Conservation (phyloP, 2,113 vertebrate species). For the Plestiodon gilberti region DNA sequence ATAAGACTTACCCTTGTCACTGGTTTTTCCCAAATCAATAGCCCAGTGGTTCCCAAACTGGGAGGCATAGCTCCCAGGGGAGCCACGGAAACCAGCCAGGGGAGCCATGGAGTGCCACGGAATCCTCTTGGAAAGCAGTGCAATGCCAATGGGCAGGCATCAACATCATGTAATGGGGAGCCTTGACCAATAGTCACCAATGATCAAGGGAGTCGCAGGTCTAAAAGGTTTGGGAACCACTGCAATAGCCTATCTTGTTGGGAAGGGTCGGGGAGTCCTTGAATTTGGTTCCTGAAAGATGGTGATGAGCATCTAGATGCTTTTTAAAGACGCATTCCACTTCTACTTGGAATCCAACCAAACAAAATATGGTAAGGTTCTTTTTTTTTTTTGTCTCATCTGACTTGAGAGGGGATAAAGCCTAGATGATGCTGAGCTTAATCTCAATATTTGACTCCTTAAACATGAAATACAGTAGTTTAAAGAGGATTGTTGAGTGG, state of each 20-base stretch:
- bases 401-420: not conserved
- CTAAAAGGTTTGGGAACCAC: too few relatives aligned
- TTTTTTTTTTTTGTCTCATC: not conserved
- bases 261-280: not conserved
- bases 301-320: not conserved
- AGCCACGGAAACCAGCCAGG: too few relatives aligned
- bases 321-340: not conserved
- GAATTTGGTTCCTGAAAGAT: not conserved
- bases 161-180: too few relatives aligned
- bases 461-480: not conserved
- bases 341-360: not conserved
- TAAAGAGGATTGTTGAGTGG: conserved; percentile 2
- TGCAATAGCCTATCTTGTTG: not conserved
- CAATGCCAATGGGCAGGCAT: too few relatives aligned
- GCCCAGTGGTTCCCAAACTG: too few relatives aligned
- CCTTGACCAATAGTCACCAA: too few relatives aligned
- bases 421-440: not conserved
- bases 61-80: too few relatives aligned
- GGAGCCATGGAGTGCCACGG: too few relatives aligned
- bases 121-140: too few relatives aligned
- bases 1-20: too few relatives aligned
- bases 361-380: not conserved
- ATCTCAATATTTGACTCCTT: not conserved
- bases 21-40: too few relatives aligned
- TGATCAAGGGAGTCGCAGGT: too few relatives aligned